Evolutionary conservation across 2,888 invertebrate species (phyloP).

Genomic region (Acrocera orbiculus): DNA sequence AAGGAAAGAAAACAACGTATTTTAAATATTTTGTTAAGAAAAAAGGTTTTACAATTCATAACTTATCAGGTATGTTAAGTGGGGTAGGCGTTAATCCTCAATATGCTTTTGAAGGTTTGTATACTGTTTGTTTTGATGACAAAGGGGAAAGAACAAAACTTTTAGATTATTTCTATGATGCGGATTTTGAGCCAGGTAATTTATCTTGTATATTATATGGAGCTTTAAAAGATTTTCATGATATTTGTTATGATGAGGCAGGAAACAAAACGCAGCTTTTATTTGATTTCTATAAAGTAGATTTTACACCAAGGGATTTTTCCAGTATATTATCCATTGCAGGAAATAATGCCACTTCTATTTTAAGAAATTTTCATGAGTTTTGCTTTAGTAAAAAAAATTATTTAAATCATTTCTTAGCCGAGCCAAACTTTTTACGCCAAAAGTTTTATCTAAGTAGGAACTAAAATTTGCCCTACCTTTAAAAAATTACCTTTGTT

Average conservation of each 20-base stretch:
- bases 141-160: background rate
- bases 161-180: background rate
- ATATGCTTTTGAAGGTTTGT: background rate
- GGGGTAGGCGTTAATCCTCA: background rate
- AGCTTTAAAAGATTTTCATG: conserved; percentile 18
- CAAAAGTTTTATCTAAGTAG: conserved; percentile 16
- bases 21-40: background rate
- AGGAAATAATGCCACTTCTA: conserved; percentile 18
- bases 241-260: conserved; percentile 18
- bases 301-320: conserved; percentile 14
- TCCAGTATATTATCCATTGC: conserved; percentile 19
- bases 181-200: conserved; percentile 8
- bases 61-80: background rate
- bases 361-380: conserved; percentile 19
- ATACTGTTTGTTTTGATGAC: background rate
- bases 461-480: conserved; percentile 14
- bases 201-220: conserved; percentile 19
- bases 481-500: conserved; percentile 18
- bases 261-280: conserved; percentile 20
- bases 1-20: background rate
- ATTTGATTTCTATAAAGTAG: conserved; percentile 12
- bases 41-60: background rate
- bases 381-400: conserved; percentile 20
- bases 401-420: conserved; percentile 18
- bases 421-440: conserved; percentile 18